Evolutionary conservation across 2,797 vertebrate species (phyloP), one percentile per base, ranked within the genome.

Genomic region (Micrastur ruficollis): DNA sequence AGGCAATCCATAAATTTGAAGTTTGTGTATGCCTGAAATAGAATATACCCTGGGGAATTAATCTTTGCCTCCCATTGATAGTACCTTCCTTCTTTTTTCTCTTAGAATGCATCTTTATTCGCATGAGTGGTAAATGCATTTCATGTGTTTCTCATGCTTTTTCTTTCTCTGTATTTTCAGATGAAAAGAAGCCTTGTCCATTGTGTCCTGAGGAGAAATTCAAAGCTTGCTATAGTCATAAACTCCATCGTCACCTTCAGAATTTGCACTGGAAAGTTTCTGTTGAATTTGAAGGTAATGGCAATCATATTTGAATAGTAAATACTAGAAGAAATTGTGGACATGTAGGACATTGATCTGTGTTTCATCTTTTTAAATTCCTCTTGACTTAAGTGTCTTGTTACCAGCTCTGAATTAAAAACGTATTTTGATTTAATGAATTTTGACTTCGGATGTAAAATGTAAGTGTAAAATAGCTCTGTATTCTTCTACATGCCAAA

Each of bases 221-320:
- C 65, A 99, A 98, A 97, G 98, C 99, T 67, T 99, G 98, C 89
- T 99, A 99, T 90, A 98, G 98, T 95, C 98, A 99, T 96, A 99
- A 99, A 81, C 99, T 99, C 46, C 98, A 98, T 55, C 98, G 99
- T 18, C 99, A 99, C 93, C 98, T 99, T 94, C 99, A 99, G 97
- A 99, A 99, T 97, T 98, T 99, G 52, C 99, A 99, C 97, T 99
- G 99, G 99, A 99, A 99, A 95, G 98, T 99, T 90, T 99, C 99
- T 59, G 99, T 99, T 90, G 99, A 99, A 97, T 99, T 99, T 98
- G 98, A 99, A 99, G 99, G 99, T 99, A 98, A 93, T 92, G 61
- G 49, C 59, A 91, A 36, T 81, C 56, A 5, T 68, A 7, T 62
- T 91, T 92, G 46, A 68, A 6, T 15, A 67, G 21, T 52, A 85